Evolutionary conservation across 2,797 vertebrate genomes (phyloP), one percentile per base, ranked within the genome.

Genomic region (Coracias cyanogaster): DNA sequence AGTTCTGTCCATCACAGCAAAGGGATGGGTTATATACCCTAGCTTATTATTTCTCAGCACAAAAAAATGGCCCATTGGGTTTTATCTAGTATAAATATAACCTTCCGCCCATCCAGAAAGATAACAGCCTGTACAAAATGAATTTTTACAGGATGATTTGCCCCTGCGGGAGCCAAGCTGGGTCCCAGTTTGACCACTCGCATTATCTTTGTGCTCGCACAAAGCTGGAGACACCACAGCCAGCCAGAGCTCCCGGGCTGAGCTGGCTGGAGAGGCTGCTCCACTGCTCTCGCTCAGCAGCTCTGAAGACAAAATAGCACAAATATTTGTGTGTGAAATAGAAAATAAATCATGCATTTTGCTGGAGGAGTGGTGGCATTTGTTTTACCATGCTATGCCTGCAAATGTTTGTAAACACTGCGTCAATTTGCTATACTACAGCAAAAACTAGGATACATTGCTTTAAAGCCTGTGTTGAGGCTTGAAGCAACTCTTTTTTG

Each of bases 321-420:
- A 95, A 92, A 89, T 91, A 90, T 74, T 88, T 83, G 65, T 78
- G 72, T 67, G 65, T 37, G 70, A 61, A 69, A 62, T 1, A 82
- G 54, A 76, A 95, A 91, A 91, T 58, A 93, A 91, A 90, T 13
- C 7, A 4, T 81, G 45, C 25, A 26, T 96, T 94, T 88, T 91
- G 21, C 89, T 66, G 64, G 76, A 93, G 79, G 82, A 66, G 39
- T 91, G 73, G 69, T 3, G 19, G 80, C 86, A 71, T 43, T 72
- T 72, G 69, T 72, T 72, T 72, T 55, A 43, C 29, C 21, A 14
- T 41, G 85, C 66, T 76, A 85, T 45, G 93, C 54, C 72, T 93
- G 66, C 28, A 78, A 95, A 79, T 94, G 55, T 93, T 93, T 94
- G 95, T 70, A 96, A 96, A 95, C 85, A 79, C n/a, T 39, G 46